A percentile compares a stretch with the other conserved stretches of the same genome.
phyloP scores from a whole-genome alignment of 64 coral and sea anemone species.

The Pocillopora verrucosa region DNA sequence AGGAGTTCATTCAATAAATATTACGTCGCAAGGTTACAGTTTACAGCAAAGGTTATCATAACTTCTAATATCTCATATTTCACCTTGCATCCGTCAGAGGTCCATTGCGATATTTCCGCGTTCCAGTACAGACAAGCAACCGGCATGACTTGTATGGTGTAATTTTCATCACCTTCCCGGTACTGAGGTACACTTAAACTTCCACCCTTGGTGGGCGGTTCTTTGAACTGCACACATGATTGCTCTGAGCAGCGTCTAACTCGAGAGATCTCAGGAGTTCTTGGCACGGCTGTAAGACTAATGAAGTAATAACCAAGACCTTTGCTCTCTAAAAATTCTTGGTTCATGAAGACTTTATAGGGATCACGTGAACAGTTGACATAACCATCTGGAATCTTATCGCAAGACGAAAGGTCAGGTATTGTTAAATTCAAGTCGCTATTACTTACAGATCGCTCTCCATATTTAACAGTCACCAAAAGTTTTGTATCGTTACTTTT shows the following conservation, averaged over 20 bases:
- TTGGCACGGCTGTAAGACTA: neutral
- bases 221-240: slow-evolving; percentile 13
- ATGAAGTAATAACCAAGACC: neutral
- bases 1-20: no score
- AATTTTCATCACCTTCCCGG: neutral
- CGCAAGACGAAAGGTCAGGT: slow-evolving; percentile 5
- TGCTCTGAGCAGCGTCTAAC: neutral
- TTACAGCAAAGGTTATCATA: no score
- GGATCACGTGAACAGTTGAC: slow-evolving; percentile 21
- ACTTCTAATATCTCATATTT: no score
- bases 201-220: neutral
- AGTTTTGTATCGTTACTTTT: slow-evolving; percentile 1
- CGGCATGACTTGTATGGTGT: slow-evolving; percentile 11
- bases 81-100: slow-evolving; percentile 45
- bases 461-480: slow-evolving; percentile 10
- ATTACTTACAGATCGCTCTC: neutral
- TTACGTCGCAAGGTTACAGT: no score
- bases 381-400: neutral
- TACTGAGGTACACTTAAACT: neutral
- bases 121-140: slow-evolving; percentile 54
- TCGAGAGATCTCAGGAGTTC: neutral
- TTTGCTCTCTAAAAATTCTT: neutral
- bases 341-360: neutral
- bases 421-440: neutral
- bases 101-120: neutral